A percentile compares a stretch with the other conserved stretches of the same genome.
Conservation (phyloP, 1,140 invertebrate species). For the Euborellia annulipes region DNA sequence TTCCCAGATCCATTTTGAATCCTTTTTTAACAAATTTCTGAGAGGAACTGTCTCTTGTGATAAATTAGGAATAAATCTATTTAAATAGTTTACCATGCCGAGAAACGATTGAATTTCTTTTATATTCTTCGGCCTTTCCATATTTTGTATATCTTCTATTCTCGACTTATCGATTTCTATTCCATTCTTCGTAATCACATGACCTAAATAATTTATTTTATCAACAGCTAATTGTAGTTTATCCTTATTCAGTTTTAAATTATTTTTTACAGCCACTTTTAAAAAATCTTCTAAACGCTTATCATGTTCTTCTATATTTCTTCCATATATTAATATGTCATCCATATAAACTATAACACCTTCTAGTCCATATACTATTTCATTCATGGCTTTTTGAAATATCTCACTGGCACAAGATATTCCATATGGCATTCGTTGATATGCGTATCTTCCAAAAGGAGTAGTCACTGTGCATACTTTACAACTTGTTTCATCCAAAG, state of each 20-base stretch:
- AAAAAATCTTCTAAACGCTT: not conserved
- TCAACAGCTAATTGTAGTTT: not conserved
- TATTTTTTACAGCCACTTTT: not conserved
- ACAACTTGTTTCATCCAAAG: too few species aligned
- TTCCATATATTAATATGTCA: not conserved
- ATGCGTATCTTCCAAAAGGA: too few species aligned
- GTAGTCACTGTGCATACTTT: too few species aligned
- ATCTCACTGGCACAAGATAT: conserved; percentile 1
- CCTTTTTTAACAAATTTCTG: conserved; percentile 18
- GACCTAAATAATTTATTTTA: conserved; percentile 2
- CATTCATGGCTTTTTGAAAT: not conserved
- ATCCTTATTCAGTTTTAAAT: not conserved
- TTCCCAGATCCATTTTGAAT: conserved; percentile 15
- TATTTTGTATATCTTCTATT: not conserved
- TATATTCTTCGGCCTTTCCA: not conserved
- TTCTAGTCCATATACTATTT: not conserved
- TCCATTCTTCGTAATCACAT: not conserved
- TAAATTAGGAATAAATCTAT: conserved; percentile 22
- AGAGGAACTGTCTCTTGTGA: conserved; percentile 16
- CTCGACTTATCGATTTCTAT: not conserved
- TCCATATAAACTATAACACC: conserved; percentile 2
- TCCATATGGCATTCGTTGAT: conserved; percentile 6
- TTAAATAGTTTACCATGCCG: conserved; percentile 25
- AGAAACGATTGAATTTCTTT: conserved; percentile 14
- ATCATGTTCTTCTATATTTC: conserved; percentile 1